These are phyloP conservation scores for Amphiprion ocellaris DNA, from an alignment of 2,113 vertebrate genomes.

Conservation along the genomic window DNA sequence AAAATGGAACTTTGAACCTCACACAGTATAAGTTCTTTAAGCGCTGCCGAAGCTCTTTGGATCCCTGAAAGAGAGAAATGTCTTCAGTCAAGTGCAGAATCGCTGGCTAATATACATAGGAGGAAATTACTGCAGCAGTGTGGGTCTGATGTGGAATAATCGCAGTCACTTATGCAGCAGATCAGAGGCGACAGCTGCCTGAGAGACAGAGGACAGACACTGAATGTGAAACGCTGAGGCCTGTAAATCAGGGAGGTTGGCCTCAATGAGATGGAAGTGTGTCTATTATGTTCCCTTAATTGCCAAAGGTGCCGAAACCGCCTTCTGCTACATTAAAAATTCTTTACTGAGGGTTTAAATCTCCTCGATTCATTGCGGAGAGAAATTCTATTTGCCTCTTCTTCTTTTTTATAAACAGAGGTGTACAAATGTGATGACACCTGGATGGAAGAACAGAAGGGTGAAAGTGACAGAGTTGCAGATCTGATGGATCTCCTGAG, in stretches of 20 bases:
- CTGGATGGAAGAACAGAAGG: slow-evolving; percentile 1
- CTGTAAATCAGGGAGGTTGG: slow-evolving; percentile 8
- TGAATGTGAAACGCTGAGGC: slow-evolving; percentile 25
- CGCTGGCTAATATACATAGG: not conserved
- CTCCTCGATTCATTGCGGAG: slow-evolving; percentile 4
- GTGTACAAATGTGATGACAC: not conserved
- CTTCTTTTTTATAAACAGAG: not conserved
- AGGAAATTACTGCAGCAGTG: slow-evolving; percentile 2
- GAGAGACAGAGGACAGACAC: slow-evolving; percentile 2
- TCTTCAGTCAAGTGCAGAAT: not conserved
- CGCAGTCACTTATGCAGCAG: not conserved
- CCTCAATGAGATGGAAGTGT: slow-evolving; percentile 15
- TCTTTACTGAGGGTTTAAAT: slow-evolving; percentile 5
- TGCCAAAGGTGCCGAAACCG: slow-evolving; percentile 2
- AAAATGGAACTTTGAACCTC: no score
- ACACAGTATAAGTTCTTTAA: no score
- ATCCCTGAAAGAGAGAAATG: no score
- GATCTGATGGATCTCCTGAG: not conserved
- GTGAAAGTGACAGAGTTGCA: slow-evolving; percentile 10
- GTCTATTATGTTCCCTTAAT: slow-evolving; percentile 22
- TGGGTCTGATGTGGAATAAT: slow-evolving; percentile 16
- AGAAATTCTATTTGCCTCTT: not conserved
- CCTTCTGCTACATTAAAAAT: slow-evolving; percentile 21
- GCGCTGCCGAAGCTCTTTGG: no score
- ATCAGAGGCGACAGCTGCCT: slow-evolving; percentile 14